Evolutionary conservation across 2,888 invertebrate species (phyloP), one percentile per base, ranked within the genome.

Genomic region (Microchrysa polita): DNA sequence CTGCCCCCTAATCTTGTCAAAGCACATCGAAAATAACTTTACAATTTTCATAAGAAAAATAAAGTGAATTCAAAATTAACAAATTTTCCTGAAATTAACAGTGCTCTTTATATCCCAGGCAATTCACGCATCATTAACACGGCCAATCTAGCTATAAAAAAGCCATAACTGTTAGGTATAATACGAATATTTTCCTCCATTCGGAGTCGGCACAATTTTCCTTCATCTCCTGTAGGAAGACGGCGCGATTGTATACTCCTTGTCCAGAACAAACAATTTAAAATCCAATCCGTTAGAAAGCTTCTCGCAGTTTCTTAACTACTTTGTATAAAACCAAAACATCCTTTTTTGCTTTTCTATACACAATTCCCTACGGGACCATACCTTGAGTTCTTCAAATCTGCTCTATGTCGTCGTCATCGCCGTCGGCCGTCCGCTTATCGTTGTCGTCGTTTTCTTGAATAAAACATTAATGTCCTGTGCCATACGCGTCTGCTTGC

Each of bases 381-480:
- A 52, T 52, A 10, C 55, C 18, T 22, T 55, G 22, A 55, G 18
- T 18, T 18, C 2, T 20, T n/a, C 55, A 22, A 20, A 16, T 22
- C 55, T 22, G 55, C 48, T 55, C 55, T 20, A 55, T 55, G 20
- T 20, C 55, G 55, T 20, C 22, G 55, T 10, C 55, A n/a, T n/a
- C n/a, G n/a, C n/a, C n/a, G n/a, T n/a, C n/a, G n/a, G n/a, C n/a
- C n/a, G n/a, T n/a, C n/a, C n/a, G n/a, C n/a, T n/a, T n/a, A n/a
- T n/a, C n/a, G n/a, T n/a, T n/a, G n/a, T n/a, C n/a, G n/a, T n/a
- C 18, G 55, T 10, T 16, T 55, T 22, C 55, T 55, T 55, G 55
- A 55, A 55, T 55, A 55, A 55, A 18, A 55, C 55, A 55, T 55
- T 55, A 55, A 55, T 55, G 18, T 4, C 55, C 55, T 55, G 55